A percentile compares a stretch with the other conserved stretches of the same genome.
Evolutionary conservation across 2,113 vertebrate species (phyloP).

Genomic region (Triplophysa dalaica): DNA sequence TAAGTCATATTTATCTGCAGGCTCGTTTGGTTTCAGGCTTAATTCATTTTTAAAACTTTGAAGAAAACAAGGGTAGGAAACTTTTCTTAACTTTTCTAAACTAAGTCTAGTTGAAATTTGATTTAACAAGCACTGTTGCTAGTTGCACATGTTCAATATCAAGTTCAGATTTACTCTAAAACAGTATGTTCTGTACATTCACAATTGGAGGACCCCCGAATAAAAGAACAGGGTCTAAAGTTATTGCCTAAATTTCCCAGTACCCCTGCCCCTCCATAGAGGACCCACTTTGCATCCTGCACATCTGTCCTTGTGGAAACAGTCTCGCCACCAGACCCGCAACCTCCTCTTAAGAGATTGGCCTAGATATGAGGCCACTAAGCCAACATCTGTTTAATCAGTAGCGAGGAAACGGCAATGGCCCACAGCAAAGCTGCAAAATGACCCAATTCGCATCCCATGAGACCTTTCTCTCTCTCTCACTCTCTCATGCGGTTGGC

Average conservation of each 20-base stretch:
- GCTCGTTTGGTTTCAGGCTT: too few relatives aligned
- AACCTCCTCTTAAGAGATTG: conserved; percentile 62
- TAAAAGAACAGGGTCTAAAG: not conserved
- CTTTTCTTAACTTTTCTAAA: too few relatives aligned
- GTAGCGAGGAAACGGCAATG: conserved; percentile 42
- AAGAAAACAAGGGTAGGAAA: too few relatives aligned
- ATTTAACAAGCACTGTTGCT: not conserved
- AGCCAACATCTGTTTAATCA: conserved; percentile 64
- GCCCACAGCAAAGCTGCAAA: conserved; percentile 37
- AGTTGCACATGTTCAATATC: not conserved
- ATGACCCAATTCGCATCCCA: conserved; percentile 41
- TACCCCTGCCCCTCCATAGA: not conserved
- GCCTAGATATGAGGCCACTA: conserved; percentile 64
- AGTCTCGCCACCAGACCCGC: conserved; percentile 48
- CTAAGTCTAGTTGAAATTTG: too few relatives aligned
- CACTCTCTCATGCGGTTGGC: conserved; percentile 5
- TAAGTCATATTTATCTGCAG: too few relatives aligned
- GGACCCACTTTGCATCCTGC: conserved; percentile 8
- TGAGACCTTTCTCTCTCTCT: conserved; percentile 34
- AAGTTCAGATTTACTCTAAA: not conserved
- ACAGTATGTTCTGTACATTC: not conserved
- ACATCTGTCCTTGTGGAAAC: conserved; percentile 45
- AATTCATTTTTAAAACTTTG: too few relatives aligned
- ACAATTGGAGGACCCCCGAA: not conserved
- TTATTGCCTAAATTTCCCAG: conserved; percentile 4